Evolutionary conservation across 1,140 invertebrate genomes (phyloP).

Genomic region (Artemia franciscana): DNA sequence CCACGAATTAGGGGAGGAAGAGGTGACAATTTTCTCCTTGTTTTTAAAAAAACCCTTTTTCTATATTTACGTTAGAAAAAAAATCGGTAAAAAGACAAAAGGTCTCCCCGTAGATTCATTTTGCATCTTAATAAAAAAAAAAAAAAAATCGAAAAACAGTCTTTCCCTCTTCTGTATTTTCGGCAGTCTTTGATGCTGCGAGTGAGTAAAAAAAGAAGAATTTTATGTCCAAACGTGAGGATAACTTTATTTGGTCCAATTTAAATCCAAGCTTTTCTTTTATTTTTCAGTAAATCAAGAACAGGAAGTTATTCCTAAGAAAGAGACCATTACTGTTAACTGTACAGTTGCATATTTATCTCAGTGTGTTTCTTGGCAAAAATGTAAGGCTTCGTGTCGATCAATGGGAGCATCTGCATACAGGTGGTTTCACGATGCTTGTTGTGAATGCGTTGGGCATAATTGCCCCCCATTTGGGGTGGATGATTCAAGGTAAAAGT

Average conservation of each 20-base stretch:
- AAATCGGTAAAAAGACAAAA: too few species aligned
- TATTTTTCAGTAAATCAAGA: constrained; percentile 32
- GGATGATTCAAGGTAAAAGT: constrained; percentile 42
- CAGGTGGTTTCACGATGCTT: constrained; percentile 70
- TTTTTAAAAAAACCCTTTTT: too few species aligned
- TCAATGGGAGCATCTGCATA: constrained; percentile 48
- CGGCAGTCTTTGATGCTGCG: too few species aligned
- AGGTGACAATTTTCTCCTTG: too few species aligned
- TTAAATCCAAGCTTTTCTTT: constrained; percentile 8
- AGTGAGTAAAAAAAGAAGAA: too few species aligned
- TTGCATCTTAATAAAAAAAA: too few species aligned
- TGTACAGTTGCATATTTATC: constrained; percentile 81
- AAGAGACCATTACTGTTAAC: constrained; percentile 44
- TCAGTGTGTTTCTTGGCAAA: constrained; percentile 66
- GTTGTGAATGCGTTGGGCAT: constrained; percentile 75
- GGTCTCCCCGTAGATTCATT: too few species aligned
- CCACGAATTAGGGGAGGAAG: too few species aligned
- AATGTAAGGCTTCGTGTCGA: constrained; percentile 52
- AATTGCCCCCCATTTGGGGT: constrained; percentile 79
- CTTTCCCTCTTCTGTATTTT: too few species aligned
- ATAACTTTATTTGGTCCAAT: neutral
- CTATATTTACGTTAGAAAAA: too few species aligned
- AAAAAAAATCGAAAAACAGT: too few species aligned
- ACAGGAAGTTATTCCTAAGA: constrained; percentile 30
- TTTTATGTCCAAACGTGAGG: too few species aligned